Conservation (phyloP, 1,140 invertebrate genomes). For the Rhagoletis zephyria region DNA sequence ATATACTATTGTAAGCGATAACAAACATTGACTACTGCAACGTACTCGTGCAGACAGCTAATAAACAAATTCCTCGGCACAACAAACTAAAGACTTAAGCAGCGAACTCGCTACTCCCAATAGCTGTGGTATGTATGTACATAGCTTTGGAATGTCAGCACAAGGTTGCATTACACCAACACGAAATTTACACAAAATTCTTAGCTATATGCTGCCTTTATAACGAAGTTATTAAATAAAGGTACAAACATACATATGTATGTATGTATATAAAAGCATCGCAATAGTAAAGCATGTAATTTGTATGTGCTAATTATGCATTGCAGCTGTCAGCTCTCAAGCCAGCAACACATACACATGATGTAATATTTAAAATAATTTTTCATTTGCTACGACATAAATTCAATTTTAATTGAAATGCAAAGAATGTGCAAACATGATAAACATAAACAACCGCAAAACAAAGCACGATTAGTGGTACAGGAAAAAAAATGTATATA, state of each 20-base stretch:
- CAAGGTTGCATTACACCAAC: neutral
- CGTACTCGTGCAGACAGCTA: too few species aligned
- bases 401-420: neutral
- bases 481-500: neutral
- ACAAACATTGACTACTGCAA: too few species aligned
- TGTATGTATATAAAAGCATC: neutral
- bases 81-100: neutral
- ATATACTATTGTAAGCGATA: too few species aligned
- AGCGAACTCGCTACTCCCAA: neutral
- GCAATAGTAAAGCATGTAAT: neutral
- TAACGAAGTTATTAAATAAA: neutral
- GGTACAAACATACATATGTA: neutral
- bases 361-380: slow-evolving; percentile 30
- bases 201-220: neutral
- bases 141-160: neutral
- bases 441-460: neutral
- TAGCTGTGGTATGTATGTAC: too few species aligned
- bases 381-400: slow-evolving; percentile 3
- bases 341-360: neutral
- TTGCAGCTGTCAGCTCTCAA: slow-evolving; percentile 13
- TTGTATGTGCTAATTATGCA: slow-evolving; percentile 37
- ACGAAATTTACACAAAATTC: neutral
- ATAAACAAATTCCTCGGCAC: too few species aligned
- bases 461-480: neutral
- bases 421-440: neutral